Percentiles rank a stretch among this genome's conserved stretches.
Conservation (phyloP, 2,797 vertebrate genomes). For the Sebastes minor region DNA sequence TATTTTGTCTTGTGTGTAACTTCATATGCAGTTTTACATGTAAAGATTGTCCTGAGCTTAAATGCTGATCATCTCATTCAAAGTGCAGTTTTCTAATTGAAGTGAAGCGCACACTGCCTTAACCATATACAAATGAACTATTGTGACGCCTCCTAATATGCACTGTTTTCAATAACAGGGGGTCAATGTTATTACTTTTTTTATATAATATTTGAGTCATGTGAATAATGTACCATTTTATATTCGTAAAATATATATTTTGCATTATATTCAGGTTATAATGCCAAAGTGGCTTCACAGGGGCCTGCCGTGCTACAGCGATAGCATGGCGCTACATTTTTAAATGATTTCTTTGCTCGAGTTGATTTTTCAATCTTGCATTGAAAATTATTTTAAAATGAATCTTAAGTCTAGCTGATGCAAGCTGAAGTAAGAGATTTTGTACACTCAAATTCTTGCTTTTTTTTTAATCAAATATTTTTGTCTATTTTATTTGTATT, state of each 20-base stretch:
- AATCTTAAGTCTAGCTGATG: neutral
- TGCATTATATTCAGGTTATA: constrained; percentile 49
- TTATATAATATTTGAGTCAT: constrained; percentile 55
- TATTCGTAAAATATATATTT: constrained; percentile 44
- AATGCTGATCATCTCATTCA: constrained; percentile 69
- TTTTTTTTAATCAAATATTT: constrained; percentile 6
- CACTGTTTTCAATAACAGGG: constrained; percentile 67
- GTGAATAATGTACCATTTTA: constrained; percentile 66
- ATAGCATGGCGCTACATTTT: neutral
- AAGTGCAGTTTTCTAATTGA: constrained; percentile 40
- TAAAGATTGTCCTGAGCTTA: constrained; percentile 1
- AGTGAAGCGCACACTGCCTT: constrained; percentile 59
- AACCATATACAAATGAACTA: constrained; percentile 30
- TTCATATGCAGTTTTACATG: constrained; percentile 24
- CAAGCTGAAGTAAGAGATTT: constrained; percentile 13
- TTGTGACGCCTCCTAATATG: constrained; percentile 60
- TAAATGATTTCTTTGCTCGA: neutral
- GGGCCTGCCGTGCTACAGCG: constrained; percentile 7
- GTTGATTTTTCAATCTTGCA: neutral
- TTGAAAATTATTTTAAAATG: constrained; percentile 9
- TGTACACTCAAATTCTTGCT: constrained; percentile 28
- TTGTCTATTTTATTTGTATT: constrained; percentile 15
- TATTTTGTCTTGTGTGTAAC: constrained; percentile 12
- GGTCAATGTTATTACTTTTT: constrained; percentile 42
- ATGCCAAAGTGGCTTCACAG: constrained; percentile 45